phyloP scores from a whole-genome alignment of 2,888 invertebrate genomes.

The Diarsia brunnea region DNA sequence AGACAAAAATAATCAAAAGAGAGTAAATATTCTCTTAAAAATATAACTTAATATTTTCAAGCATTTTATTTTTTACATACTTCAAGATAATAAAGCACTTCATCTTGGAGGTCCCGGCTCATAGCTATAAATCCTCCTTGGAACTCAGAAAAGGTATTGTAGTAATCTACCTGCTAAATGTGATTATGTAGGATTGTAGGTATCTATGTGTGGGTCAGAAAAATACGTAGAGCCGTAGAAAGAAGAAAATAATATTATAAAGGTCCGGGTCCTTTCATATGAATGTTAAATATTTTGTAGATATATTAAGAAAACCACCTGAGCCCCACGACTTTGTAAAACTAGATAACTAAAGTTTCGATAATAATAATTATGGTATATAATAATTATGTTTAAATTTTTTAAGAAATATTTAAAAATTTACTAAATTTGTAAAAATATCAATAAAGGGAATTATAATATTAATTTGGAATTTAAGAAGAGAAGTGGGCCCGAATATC shows the following conservation, averaged over 20 bases:
- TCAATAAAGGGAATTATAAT: too few species aligned
- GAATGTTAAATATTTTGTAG: conserved; percentile 1
- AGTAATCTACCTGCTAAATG: conserved; percentile 74
- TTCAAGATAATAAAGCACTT: conserved; percentile 70
- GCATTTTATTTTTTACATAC: conserved; percentile 64
- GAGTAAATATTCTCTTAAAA: not conserved
- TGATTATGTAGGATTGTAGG: conserved; percentile 61
- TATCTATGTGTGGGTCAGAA: conserved; percentile 18
- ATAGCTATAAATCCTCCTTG: conserved; percentile 66
- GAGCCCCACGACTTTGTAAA: too few species aligned
- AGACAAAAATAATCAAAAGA: not conserved
- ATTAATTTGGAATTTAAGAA: too few species aligned
- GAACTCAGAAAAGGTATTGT: conserved; percentile 61
- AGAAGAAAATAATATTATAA: conserved; percentile 2
- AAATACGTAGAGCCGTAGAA: not conserved
- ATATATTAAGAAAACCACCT: not conserved
- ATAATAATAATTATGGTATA: too few species aligned
- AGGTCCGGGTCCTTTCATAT: conserved; percentile 9
- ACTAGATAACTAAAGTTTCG: too few species aligned
- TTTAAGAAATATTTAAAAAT: too few species aligned
- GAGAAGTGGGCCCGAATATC: too few species aligned
- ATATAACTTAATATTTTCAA: conserved; percentile 47
- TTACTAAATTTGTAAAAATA: too few species aligned
- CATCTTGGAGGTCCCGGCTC: conserved; percentile 60
- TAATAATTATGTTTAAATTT: too few species aligned